phyloP scores from a whole-genome alignment of 2,797 vertebrate genomes.

The Nasua narica region DNA sequence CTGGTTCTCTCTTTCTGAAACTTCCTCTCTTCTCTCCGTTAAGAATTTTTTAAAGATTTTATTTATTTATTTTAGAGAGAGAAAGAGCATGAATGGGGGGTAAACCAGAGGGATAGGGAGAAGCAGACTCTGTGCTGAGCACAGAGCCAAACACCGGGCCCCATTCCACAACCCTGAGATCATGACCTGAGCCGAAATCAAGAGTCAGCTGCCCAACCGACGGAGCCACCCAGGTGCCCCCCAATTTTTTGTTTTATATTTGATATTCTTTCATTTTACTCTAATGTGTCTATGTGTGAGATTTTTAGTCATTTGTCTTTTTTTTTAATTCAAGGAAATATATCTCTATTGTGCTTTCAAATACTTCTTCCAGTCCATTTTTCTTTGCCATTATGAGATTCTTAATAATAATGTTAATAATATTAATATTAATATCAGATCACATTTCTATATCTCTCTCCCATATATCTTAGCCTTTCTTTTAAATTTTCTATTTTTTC shows the following conservation, averaged over 20 bases:
- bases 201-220: too few relatives aligned
- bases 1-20: not conserved
- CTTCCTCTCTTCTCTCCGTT: not conserved
- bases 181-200: not conserved
- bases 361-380: not conserved
- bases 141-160: rapidly evolving
- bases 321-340: not conserved
- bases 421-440: not conserved
- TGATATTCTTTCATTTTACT: not conserved
- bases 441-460: not conserved
- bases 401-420: not conserved
- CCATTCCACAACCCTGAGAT: not conserved
- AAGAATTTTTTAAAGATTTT: not conserved
- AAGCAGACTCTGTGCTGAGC: not conserved
- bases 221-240: too few relatives aligned
- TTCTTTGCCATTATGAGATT: not conserved
- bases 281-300: not conserved
- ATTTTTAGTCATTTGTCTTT: not conserved
- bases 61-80: not conserved
- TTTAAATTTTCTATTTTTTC: not conserved
- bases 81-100: not conserved
- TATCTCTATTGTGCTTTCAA: not conserved
- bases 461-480: not conserved
- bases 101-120: not conserved
- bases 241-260: not conserved